Evolutionary conservation across 2,888 invertebrate genomes (phyloP), one percentile per base, ranked within the genome.

Genomic region (Panorpa germanica): DNA sequence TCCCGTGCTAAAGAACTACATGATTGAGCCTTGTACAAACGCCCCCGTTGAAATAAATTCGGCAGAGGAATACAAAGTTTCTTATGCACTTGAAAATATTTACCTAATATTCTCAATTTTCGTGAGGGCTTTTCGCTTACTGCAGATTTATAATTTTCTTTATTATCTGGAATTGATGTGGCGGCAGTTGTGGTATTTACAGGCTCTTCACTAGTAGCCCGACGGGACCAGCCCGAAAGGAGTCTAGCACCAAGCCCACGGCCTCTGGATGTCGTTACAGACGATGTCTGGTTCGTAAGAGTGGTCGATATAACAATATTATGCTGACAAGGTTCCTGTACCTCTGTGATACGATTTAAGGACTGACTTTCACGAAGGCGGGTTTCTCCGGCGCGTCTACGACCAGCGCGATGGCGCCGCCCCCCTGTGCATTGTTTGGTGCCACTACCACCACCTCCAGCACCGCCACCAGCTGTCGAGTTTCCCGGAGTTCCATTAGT

Each of bases 311-410:
- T 48, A 13, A 51, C 45, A 20, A 52, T 36, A 9, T 46, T 53
- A 27, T 40, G 35, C 20, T 48, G 43, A 22, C 56, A 65, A 31
- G 70, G 75, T 49, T 81, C 81, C 51, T 81, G 80, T 39, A 81
- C 81, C 56, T 83, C 83, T 10, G 81, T 81, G 38, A 83, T 82
- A 38, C 82, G 67, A 52, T 82, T 83, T 35, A 83, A 55, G 15
- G 82, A 82, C 46, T 83, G 81, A 41, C 80, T 81, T 55, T 83
- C 82, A 7, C 82, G 63, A 32, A 83, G 53, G 11, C 65, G 50
- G 3, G 72, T 69, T 41, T 73, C 70, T 2, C 69, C 63, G n/a
- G 60, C 59, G 40, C 66, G 50, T 39, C 67, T 52, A 34, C 67
- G 48, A 11, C 64, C 62, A 2, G 61, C 50, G 38, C 64, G 57